Conservation (phyloP, 92 coral and sea anemone genomes). For the Paramuricea clavata region DNA sequence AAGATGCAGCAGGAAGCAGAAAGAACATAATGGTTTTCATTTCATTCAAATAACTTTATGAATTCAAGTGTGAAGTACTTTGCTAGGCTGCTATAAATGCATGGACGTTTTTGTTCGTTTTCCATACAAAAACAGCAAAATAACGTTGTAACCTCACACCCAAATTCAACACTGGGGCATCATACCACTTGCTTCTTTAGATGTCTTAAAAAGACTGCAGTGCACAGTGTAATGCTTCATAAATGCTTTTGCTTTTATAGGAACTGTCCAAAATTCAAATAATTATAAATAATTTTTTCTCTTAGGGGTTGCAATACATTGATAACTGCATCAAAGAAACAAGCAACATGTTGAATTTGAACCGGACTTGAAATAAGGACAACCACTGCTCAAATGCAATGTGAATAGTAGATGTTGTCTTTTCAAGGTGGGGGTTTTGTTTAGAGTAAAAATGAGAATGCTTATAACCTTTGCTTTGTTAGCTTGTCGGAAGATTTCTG, state of each 20-base stretch:
- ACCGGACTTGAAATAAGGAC: conserved; percentile 25
- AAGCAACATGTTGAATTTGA: conserved; percentile 35
- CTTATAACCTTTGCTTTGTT: not conserved
- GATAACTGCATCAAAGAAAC: conserved; percentile 36
- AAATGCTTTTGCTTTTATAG: not conserved
- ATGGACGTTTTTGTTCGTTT: not conserved
- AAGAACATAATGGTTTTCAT: conserved; percentile 98
- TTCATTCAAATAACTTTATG: conserved; percentile 87
- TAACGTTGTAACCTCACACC: conserved; percentile 36
- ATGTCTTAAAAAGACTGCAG: conserved; percentile 10
- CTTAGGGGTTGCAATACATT: not conserved
- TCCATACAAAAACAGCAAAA: conserved; percentile 31
- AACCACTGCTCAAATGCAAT: conserved; percentile 18
- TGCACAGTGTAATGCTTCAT: not conserved
- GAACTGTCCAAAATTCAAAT: not conserved
- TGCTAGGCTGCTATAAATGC: conserved; percentile 13
- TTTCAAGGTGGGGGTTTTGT: conserved; percentile 25
- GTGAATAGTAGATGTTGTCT: conserved; percentile 11
- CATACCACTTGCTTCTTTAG: conserved; percentile 41
- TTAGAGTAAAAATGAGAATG: conserved; percentile 8
- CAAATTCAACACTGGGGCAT: conserved; percentile 13
- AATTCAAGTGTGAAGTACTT: conserved; percentile 43
- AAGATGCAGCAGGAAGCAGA: conserved; percentile 81
- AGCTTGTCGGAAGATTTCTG: not conserved
- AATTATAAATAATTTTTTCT: not conserved